Conservation (phyloP, 2,888 invertebrate species). For the Calliphora vomitoria region DNA sequence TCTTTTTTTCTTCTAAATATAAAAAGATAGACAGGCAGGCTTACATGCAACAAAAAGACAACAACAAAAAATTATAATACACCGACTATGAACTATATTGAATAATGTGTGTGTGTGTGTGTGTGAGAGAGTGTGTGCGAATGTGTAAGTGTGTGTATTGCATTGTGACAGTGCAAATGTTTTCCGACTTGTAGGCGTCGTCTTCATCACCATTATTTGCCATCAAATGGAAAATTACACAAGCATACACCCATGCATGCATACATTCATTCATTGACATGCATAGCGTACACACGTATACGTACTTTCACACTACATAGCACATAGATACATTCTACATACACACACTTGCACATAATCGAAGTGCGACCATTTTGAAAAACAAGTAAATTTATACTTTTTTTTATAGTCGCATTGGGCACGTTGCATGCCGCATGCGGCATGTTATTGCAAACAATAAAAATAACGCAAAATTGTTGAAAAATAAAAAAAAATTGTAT, state of each 20-base stretch:
- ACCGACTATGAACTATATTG: constrained; percentile 9
- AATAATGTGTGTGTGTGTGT: constrained; percentile 26
- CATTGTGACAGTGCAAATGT: constrained; percentile 74
- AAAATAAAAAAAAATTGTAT: constrained; percentile 14
- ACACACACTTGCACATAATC: constrained; percentile 43
- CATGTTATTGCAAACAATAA: constrained; percentile 74
- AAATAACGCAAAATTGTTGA: constrained; percentile 70
- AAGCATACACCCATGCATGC: constrained; percentile 59
- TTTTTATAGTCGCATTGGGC: constrained; percentile 72
- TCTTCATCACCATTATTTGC: constrained; percentile 70
- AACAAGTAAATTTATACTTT: constrained; percentile 70
- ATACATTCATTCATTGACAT: constrained; percentile 39
- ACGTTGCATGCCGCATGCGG: constrained; percentile 75
- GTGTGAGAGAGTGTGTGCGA: background rate
- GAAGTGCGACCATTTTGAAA: constrained; percentile 73
- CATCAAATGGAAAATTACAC: constrained; percentile 64
- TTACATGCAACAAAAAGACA: constrained; percentile 43
- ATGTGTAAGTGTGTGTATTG: constrained; percentile 50
- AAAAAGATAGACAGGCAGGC: constrained; percentile 41
- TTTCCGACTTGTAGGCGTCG: constrained; percentile 73
- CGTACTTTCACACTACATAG: constrained; percentile 50
- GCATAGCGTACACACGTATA: constrained; percentile 24
- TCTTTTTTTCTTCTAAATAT: background rate
- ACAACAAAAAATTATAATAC: constrained; percentile 12
- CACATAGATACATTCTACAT: constrained; percentile 22